Percentiles rank a stretch among this genome's conserved stretches.
Evolutionary conservation across 2,888 invertebrate genomes (phyloP).

Genomic region (Cantharis lateralis): DNA sequence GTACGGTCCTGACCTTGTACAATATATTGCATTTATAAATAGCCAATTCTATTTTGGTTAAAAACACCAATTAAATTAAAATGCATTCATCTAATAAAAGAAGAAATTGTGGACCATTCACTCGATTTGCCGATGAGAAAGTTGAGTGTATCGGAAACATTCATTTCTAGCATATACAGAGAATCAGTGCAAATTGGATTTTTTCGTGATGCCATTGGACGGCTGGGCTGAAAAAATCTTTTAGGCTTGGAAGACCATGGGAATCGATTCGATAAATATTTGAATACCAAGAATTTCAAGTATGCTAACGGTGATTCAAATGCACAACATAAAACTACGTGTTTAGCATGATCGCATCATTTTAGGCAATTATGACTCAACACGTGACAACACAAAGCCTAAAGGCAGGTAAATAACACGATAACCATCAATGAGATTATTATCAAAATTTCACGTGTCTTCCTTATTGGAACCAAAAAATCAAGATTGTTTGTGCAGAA

Average conservation of each 20-base stretch:
- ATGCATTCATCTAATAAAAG: background rate
- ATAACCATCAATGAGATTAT: conserved; percentile 4
- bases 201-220: no score
- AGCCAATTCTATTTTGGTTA: background rate
- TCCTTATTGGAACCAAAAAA: background rate
- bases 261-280: conserved; percentile 15
- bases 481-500: background rate
- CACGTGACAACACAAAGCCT: conserved; percentile 2
- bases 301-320: conserved; percentile 32
- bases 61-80: background rate
- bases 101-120: background rate
- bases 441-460: background rate
- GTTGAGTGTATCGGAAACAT: background rate
- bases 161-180: background rate
- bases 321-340: conserved; percentile 22
- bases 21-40: background rate
- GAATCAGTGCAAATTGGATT: no score
- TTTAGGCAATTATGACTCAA: conserved; percentile 24
- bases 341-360: conserved; percentile 21
- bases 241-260: background rate
- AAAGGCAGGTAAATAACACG: background rate
- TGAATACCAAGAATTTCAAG: conserved; percentile 30
- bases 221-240: no score
- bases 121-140: background rate
- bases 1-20: background rate